Evolutionary conservation across 1,140 invertebrate species (phyloP), one percentile per base, ranked within the genome.

Genomic region (Limonius californicus): DNA sequence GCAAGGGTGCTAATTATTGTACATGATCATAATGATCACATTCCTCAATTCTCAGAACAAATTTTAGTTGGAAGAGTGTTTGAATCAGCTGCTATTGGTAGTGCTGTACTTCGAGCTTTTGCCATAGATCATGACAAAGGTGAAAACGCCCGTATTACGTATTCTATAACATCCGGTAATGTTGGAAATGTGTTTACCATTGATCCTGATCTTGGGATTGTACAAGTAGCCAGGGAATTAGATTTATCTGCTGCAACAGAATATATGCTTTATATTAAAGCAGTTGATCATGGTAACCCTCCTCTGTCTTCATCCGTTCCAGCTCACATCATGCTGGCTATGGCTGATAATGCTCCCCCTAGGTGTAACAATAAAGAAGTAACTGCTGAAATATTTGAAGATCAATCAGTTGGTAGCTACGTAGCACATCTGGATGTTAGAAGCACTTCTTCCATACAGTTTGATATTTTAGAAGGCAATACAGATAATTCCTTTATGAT

Each of bases 11-110:
- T 87, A 20, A 85, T 97, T 43, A 85, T 84, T 47, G 90, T 97
- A 0, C 84, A 87, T 68, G 94, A 95, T 78, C 87, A 92, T 66
- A 97, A 97, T 77, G 94, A 97, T 74, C 92, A 95, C 73, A 80
- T 86, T 19, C 94, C 94, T 0, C 86, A 88, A 72, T 95, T 95
- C 70, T 86, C 88, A 53, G 83, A 85, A 21, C 82, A 85, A 68
- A 84, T 89, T 43, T 83, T 91, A 9, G 84, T 90, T 72, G 88
- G 86, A 18, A 89, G 89, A 74, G 84, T 91, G 0, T 89, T 80
- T 64, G 90, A 92, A 76, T 90, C 87, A 1, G 85, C 90, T 3
- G 81, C 85, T 0, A 74, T 91, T 45, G 89, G 89, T 8, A 86
- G 88, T 0, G 83, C 83, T 7, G 85, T 92, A 3, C 82, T 91